Conservation (phyloP, 2,888 invertebrate genomes). For the Philereme transversata region DNA sequence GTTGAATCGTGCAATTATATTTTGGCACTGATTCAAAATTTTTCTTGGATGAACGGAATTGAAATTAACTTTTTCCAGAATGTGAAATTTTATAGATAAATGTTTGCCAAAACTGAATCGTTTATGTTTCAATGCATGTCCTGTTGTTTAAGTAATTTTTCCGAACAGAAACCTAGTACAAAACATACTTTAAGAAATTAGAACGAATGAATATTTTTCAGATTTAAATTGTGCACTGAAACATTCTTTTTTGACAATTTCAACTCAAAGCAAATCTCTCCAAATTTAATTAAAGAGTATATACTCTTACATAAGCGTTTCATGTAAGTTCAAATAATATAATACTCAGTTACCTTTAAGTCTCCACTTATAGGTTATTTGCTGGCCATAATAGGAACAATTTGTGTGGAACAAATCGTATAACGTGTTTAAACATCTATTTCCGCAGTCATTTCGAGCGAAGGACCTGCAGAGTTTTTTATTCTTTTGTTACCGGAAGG, state of each 20-base stretch:
- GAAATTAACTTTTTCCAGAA: slow-evolving; percentile 19
- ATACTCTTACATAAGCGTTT: no score
- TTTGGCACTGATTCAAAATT: slow-evolving; percentile 26
- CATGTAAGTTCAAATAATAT: no score
- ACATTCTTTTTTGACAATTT: no score
- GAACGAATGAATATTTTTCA: no score
- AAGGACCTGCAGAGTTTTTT: slow-evolving; percentile 38
- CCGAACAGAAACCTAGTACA: no score
- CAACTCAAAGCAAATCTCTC: no score
- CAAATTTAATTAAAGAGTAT: no score
- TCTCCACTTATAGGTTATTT: slow-evolving; percentile 27
- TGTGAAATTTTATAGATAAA: not conserved
- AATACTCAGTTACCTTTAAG: not conserved
- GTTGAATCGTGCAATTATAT: slow-evolving; percentile 14
- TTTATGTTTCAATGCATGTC: not conserved
- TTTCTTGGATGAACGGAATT: slow-evolving; percentile 15
- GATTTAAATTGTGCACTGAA: no score
- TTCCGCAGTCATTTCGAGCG: slow-evolving; percentile 45
- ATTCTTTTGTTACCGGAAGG: slow-evolving; percentile 50
- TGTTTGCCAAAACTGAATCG: slow-evolving; percentile 4
- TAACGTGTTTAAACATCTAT: slow-evolving; percentile 56
- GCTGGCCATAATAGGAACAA: slow-evolving; percentile 41
- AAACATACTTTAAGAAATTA: no score
- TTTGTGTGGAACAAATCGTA: slow-evolving; percentile 58
- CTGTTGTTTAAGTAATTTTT: not conserved